Evolutionary conservation across 2,113 vertebrate genomes (phyloP).

Genomic region (Heptranchias perlo): DNA sequence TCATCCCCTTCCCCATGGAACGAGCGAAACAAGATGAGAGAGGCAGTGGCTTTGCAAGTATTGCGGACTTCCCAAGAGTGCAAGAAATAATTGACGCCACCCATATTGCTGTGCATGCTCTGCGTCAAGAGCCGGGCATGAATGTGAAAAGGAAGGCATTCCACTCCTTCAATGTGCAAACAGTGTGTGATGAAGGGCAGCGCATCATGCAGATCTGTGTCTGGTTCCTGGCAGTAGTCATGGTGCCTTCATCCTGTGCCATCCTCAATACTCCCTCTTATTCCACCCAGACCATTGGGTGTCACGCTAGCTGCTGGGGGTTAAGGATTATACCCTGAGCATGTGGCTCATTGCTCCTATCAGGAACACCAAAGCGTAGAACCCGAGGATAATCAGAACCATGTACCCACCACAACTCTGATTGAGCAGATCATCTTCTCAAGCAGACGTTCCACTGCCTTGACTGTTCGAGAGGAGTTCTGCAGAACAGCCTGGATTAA

Average conservation of each 20-base stretch:
- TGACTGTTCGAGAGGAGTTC: neutral
- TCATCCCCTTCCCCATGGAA: neutral
- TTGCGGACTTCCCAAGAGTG: neutral
- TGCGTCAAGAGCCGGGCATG: neutral
- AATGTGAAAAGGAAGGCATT: neutral
- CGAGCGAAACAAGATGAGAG: neutral
- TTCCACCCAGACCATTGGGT: neutral
- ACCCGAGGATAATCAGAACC: neutral
- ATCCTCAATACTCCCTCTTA: neutral
- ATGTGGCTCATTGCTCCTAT: neutral
- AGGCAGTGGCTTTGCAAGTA: neutral
- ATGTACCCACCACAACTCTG: neutral
- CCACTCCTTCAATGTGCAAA: neutral
- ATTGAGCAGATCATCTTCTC: too few species aligned
- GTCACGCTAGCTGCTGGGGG: neutral
- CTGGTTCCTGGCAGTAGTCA: neutral
- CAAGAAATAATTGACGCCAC: neutral
- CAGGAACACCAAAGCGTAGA: neutral
- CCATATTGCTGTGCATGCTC: neutral
- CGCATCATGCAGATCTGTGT: neutral
- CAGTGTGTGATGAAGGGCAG: neutral
- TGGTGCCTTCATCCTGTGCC: neutral
- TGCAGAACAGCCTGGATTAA: neutral
- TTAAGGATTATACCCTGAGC: neutral
- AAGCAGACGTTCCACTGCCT: too few species aligned